Evolutionary conservation across 1,140 invertebrate genomes (phyloP).

Genomic region (Drosophila repleta): DNA sequence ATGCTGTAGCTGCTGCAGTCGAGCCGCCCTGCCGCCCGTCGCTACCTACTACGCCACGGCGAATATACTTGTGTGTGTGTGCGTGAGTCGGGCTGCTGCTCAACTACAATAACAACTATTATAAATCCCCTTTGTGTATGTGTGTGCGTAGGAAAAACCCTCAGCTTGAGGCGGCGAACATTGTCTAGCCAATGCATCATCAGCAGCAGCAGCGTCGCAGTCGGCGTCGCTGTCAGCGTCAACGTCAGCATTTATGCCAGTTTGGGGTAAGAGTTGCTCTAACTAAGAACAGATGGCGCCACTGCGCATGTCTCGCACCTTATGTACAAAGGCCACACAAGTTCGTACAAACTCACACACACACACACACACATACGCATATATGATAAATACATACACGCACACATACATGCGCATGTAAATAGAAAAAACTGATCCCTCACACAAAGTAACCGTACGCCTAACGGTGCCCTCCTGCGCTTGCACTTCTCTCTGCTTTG

Average conservation of each 20-base stretch:
- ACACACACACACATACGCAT: slow-evolving; percentile 12
- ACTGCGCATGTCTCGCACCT: slow-evolving; percentile 72
- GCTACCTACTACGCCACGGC: slow-evolving; percentile 61
- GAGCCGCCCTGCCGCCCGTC: slow-evolving; percentile 48
- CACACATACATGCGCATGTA: slow-evolving; percentile 41
- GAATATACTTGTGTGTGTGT: slow-evolving; percentile 14
- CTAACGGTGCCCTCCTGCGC: slow-evolving; percentile 58
- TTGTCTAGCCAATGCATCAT: slow-evolving; percentile 67
- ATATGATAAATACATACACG: slow-evolving; percentile 9
- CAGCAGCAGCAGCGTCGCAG: slow-evolving; percentile 42
- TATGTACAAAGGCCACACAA: slow-evolving; percentile 38
- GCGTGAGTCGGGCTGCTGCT: slow-evolving; percentile 25
- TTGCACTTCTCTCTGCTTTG: slow-evolving; percentile 28
- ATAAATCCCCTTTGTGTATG: slow-evolving; percentile 51
- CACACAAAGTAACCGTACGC: slow-evolving; percentile 31
- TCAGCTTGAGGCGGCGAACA: slow-evolving; percentile 34
- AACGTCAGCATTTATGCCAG: slow-evolving; percentile 33
- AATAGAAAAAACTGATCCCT: slow-evolving; percentile 78
- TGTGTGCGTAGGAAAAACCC: slow-evolving; percentile 66
- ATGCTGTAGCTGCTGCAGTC: slow-evolving; percentile 14
- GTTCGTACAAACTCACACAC: neutral
- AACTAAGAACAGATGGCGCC: slow-evolving; percentile 49
- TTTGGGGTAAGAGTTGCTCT: slow-evolving; percentile 44
- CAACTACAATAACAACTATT: slow-evolving; percentile 42
- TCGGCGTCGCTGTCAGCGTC: slow-evolving; percentile 15